Evolutionary conservation across 2,797 vertebrate species (phyloP), one percentile per base, ranked within the genome.

Genomic region (Notolabrus celidotus): DNA sequence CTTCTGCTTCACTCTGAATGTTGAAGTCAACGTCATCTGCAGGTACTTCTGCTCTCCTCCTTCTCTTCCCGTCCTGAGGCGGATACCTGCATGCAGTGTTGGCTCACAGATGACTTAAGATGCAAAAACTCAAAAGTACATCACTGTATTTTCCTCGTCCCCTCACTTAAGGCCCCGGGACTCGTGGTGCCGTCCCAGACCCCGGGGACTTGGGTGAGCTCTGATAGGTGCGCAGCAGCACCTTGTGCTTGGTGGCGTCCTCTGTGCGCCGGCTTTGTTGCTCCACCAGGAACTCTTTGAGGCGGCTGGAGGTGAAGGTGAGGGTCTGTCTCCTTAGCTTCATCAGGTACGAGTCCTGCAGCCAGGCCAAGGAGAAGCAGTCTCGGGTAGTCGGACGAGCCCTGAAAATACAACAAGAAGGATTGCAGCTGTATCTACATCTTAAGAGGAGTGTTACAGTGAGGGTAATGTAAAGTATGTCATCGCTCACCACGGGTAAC

Each of bases 261-360:
- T 97, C 96, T 0, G 92, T 39, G 2, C 97, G 91, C 10, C 93
- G 92, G 29, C 93, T 83, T 79, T 96, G 94, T 60, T 97, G 96
- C 52, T 97, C 96, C 50, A 96, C 95, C 83, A 99, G 87, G 89
- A 97, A 96, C 89, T 99, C 97, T 84, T 98, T 99, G 76, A 99
- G 96, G 27, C 92, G 92, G 62, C 89, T 90, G 59, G 97, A 98
- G 90, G 96, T 96, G 88, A 99, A 99, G 85, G 97, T 98, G 78
- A 98, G 95, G 0, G 97, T 99, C 92, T 99, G 97, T 42, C 98
- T 94, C 23, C 95, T 95, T 67, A 99, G 94, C 89, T 98, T 99
- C 97, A 97, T 98, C 87, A 99, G 92, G 85, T 99, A 98, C 41
- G 97, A 95, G 0, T 99, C 97, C 93, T 99, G 98, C 67, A 99